Percentiles rank a stretch among this genome's conserved stretches.
Evolutionary conservation across 2,888 invertebrate genomes (phyloP).

Genomic region (Patella ulyssiponensis): DNA sequence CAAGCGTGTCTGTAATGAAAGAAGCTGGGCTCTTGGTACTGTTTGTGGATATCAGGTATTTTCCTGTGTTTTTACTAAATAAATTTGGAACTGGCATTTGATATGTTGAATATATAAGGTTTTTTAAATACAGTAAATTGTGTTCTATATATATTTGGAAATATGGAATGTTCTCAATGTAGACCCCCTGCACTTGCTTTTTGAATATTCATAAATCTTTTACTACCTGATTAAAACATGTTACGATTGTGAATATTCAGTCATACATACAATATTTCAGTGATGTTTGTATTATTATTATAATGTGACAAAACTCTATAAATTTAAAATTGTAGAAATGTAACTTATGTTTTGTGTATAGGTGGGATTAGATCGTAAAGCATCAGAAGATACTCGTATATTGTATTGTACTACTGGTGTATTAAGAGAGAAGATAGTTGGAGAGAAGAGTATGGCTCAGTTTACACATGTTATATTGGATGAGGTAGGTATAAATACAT

Average conservation of each 20-base stretch:
- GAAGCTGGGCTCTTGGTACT: conserved; percentile 86
- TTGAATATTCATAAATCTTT: no score
- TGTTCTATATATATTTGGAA: not conserved
- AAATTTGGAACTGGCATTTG: no score
- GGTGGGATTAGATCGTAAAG: conserved; percentile 73
- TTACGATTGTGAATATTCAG: no score
- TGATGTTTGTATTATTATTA: not conserved
- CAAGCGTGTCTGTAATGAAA: conserved; percentile 85
- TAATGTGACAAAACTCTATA: not conserved
- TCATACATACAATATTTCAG: no score
- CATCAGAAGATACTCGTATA: conserved; percentile 81
- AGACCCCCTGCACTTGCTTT: no score
- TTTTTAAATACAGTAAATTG: no score
- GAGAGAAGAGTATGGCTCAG: conserved; percentile 80
- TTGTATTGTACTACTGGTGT: conserved; percentile 92
- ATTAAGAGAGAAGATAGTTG: conserved; percentile 84
- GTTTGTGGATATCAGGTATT: conserved; percentile 90
- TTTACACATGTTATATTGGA: conserved; percentile 93
- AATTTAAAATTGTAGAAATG: not conserved
- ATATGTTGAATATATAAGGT: no score
- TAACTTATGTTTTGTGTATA: conserved; percentile 27
- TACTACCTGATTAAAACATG: no score
- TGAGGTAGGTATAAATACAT: conserved; percentile 75
- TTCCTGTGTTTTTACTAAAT: no score
- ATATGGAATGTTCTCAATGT: not conserved